phyloP scores from a whole-genome alignment of 2,113 vertebrate genomes.

The Lathamus discolor region DNA sequence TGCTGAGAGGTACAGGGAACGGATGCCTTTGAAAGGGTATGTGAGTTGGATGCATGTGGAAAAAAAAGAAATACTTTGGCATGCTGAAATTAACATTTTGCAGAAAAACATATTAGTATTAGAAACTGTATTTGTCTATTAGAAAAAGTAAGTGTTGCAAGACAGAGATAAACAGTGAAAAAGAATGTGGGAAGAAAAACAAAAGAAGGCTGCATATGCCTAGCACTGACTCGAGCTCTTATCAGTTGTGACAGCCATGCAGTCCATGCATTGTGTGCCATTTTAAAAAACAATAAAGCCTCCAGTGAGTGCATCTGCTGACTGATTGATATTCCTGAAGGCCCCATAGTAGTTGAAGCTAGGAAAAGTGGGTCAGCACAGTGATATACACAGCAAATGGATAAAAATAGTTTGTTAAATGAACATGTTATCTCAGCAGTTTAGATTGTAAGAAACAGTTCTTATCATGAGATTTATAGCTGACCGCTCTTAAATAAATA shows the following conservation, averaged over 20 bases:
- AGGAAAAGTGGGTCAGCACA: not conserved
- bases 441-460: not conserved
- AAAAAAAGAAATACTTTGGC: not conserved
- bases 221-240: not conserved
- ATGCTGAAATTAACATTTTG: not conserved
- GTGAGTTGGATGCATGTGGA: not conserved
- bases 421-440: not conserved
- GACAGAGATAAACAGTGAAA: conserved; percentile 29
- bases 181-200: not conserved
- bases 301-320: not conserved
- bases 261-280: not conserved
- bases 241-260: conserved; percentile 20
- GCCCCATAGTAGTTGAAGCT: not conserved
- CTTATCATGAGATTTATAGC: conserved; percentile 1
- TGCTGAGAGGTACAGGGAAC: not conserved
- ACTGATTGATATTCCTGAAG: not conserved
- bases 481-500: conserved; percentile 1
- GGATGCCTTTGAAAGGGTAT: not conserved
- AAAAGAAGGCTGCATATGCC: not conserved
- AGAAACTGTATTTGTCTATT: not conserved
- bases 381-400: not conserved
- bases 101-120: not conserved
- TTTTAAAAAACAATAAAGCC: not conserved
- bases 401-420: not conserved
- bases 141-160: not conserved